Evolutionary conservation across 2,888 invertebrate species (phyloP).

Genomic region (Sepiola atlantica): DNA sequence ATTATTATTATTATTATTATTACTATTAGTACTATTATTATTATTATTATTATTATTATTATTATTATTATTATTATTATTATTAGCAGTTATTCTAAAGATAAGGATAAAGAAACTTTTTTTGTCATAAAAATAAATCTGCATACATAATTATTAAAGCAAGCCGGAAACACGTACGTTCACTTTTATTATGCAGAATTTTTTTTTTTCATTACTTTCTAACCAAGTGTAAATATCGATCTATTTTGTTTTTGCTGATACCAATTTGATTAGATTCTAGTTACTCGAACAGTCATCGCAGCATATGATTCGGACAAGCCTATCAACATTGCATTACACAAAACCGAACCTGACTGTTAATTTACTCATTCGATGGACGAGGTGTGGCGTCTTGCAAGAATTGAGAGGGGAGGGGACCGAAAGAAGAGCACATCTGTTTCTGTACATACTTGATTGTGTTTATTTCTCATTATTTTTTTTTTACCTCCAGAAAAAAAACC

Average conservation of each 20-base stretch:
- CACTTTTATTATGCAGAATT: no score
- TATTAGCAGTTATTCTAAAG: no score
- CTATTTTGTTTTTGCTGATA: background rate
- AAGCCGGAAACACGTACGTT: no score
- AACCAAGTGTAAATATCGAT: background rate
- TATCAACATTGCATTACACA: background rate
- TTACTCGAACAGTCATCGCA: background rate
- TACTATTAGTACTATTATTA: no score
- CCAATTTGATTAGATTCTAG: constrained; percentile 24
- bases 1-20: no score
- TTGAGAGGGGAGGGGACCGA: no score
- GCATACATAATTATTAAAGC: no score
- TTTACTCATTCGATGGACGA: background rate
- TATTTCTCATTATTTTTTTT: background rate
- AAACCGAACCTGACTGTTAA: background rate
- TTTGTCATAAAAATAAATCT: no score
- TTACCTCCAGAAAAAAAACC: background rate
- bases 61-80: no score
- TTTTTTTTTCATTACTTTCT: background rate
- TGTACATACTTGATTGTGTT: background rate
- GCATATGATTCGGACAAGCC: background rate
- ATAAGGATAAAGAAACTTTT: no score
- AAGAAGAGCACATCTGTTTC: background rate
- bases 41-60: no score
- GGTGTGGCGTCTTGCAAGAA: background rate